These are phyloP conservation scores for Oscheius myriophilus DNA, from an alignment of 2,888 invertebrate genomes.

Conservation along the genomic window DNA sequence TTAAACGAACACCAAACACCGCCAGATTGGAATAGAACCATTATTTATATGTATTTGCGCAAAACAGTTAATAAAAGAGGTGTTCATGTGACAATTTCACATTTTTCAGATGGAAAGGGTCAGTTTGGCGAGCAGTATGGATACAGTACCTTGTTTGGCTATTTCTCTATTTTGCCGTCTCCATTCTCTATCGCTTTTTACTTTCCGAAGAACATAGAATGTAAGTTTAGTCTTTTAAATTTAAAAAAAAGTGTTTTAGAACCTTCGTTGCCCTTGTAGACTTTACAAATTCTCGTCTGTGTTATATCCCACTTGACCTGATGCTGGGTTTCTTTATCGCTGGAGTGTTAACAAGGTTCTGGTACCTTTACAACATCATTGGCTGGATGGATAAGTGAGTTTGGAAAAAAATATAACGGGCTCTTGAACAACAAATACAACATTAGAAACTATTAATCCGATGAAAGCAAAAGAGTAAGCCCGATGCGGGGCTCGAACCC, in stretches of 20 bases:
- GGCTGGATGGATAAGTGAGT: slow-evolving; percentile 61
- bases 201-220: slow-evolving; percentile 28
- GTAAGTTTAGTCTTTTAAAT: neutral
- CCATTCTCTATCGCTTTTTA: slow-evolving; percentile 51
- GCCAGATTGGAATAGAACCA: too few species aligned
- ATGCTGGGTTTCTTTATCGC: slow-evolving; percentile 65
- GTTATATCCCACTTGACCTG: slow-evolving; percentile 53
- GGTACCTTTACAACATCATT: slow-evolving; percentile 56
- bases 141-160: slow-evolving; percentile 61
- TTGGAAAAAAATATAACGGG: neutral
- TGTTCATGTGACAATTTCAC: too few species aligned
- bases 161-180: slow-evolving; percentile 48
- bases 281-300: slow-evolving; percentile 43
- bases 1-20: too few species aligned
- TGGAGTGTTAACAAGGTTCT: slow-evolving; percentile 54
- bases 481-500: slow-evolving; percentile 69
- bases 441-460: neutral
- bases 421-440: neutral
- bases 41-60: too few species aligned
- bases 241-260: slow-evolving; percentile 21
- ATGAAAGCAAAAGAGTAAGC: slow-evolving; percentile 35
- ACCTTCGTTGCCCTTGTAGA: slow-evolving; percentile 41
- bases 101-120: slow-evolving; percentile 56
- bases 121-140: slow-evolving; percentile 65
- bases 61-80: too few species aligned